Conservation (phyloP, 2,113 vertebrate species). For the Gymnobelideus leadbeateri region DNA sequence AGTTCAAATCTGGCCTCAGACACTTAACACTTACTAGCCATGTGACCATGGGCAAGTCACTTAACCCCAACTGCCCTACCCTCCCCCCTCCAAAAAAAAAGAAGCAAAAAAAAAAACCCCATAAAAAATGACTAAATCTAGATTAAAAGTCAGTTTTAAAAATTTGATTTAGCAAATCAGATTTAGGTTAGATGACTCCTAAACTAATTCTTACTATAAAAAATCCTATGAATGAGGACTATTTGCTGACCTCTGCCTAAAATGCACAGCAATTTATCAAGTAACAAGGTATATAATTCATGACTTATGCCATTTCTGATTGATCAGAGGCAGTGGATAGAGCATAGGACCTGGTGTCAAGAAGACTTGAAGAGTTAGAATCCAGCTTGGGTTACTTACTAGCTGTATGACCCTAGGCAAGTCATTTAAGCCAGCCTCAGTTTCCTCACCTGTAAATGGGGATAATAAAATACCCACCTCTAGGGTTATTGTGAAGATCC, state of each 20-base stretch:
- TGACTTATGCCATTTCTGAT: neutral
- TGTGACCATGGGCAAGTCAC: too few relatives aligned
- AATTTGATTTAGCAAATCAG: neutral
- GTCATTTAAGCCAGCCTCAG: neutral
- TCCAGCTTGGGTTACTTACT: neutral
- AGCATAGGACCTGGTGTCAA: neutral
- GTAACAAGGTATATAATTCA: neutral
- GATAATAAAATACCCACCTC: neutral
- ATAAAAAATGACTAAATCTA: conserved; percentile 23
- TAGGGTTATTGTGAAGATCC: neutral
- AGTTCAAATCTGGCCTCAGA: too few relatives aligned
- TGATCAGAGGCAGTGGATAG: neutral
- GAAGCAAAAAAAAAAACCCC: too few relatives aligned
- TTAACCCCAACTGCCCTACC: too few relatives aligned
- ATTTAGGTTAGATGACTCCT: neutral
- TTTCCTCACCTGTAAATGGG: neutral
- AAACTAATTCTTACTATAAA: neutral
- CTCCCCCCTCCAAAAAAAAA: too few relatives aligned
- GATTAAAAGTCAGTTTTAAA: conserved; percentile 45
- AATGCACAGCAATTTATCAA: conserved; percentile 1
- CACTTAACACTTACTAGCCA: too few relatives aligned
- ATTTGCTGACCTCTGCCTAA: conserved; percentile 25
- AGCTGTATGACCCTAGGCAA: neutral
- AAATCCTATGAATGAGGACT: neutral
- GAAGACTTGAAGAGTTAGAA: neutral